phyloP scores from a whole-genome alignment of 1,140 invertebrate species.

The Cherax quadricarinatus region DNA sequence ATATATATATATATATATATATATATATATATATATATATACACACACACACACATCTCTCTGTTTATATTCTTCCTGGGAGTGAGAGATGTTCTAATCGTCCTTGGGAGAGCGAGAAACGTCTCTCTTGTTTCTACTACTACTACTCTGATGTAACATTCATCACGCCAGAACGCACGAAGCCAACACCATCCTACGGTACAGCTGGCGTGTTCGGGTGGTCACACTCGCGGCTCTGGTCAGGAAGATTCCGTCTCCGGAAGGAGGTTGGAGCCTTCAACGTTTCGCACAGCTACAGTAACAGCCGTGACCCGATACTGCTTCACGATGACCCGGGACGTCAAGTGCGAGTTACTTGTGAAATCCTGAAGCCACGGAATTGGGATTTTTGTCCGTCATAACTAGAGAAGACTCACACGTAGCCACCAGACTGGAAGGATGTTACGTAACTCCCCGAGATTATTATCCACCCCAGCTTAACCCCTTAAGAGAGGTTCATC shows the following conservation, averaged over 20 bases:
- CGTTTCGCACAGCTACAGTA: too few species aligned
- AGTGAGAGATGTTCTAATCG: background rate
- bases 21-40: slow-evolving; percentile 14
- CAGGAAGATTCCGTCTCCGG: background rate
- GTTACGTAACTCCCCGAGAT: too few species aligned
- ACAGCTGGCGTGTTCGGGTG: background rate
- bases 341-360: too few species aligned
- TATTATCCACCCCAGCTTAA: too few species aligned
- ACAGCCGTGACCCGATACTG: too few species aligned
- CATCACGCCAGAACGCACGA: background rate
- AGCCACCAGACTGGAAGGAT: too few species aligned
- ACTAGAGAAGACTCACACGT: too few species aligned
- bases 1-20: slow-evolving; percentile 47
- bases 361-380: too few species aligned
- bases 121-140: background rate
- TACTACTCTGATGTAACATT: background rate
- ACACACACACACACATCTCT: background rate
- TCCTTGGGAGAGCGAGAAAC: background rate
- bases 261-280: too few species aligned
- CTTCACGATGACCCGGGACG: too few species aligned
- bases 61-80: background rate
- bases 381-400: too few species aligned
- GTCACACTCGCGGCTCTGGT: background rate
- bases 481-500: too few species aligned
- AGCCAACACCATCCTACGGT: background rate